Evolutionary conservation across 1,140 invertebrate species (phyloP).

Genomic region (Parasteatoda tepidariorum): DNA sequence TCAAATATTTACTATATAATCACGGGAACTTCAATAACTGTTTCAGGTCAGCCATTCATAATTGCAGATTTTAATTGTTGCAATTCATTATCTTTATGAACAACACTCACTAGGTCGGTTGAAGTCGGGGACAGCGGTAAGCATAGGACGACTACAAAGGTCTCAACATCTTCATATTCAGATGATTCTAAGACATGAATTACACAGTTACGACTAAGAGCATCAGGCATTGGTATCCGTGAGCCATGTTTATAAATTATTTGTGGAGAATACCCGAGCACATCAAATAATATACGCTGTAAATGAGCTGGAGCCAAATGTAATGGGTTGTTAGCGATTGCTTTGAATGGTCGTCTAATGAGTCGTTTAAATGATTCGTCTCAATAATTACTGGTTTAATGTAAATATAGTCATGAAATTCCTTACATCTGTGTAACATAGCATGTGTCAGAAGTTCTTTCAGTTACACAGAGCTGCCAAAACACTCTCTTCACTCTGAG

Average conservation of each 20-base stretch:
- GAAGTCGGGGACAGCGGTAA: constrained; percentile 24
- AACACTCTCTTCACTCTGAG: no score
- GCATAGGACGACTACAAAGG: constrained; percentile 3
- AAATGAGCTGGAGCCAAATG: constrained; percentile 58
- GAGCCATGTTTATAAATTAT: constrained; percentile 54
- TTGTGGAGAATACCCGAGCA: constrained; percentile 59
- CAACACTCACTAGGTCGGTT: background rate
- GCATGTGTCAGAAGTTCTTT: constrained; percentile 65
- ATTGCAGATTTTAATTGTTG: background rate
- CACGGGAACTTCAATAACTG: background rate
- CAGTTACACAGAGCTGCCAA: no score
- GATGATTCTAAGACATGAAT: background rate
- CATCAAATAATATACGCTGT: constrained; percentile 62
- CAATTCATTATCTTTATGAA: background rate
- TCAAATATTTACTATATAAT: constrained; percentile 11
- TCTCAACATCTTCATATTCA: background rate
- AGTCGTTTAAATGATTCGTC: constrained; percentile 57
- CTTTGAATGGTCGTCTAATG: constrained; percentile 61
- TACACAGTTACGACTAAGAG: background rate
- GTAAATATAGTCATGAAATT: constrained; percentile 69
- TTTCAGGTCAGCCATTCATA: background rate
- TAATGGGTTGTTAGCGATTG: constrained; percentile 62
- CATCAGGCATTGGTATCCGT: constrained; percentile 44
- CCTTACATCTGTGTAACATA: constrained; percentile 65
- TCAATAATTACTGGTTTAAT: constrained; percentile 60